Conservation (phyloP, 2,888 invertebrate genomes). For the Drosophila longiperda region DNA sequence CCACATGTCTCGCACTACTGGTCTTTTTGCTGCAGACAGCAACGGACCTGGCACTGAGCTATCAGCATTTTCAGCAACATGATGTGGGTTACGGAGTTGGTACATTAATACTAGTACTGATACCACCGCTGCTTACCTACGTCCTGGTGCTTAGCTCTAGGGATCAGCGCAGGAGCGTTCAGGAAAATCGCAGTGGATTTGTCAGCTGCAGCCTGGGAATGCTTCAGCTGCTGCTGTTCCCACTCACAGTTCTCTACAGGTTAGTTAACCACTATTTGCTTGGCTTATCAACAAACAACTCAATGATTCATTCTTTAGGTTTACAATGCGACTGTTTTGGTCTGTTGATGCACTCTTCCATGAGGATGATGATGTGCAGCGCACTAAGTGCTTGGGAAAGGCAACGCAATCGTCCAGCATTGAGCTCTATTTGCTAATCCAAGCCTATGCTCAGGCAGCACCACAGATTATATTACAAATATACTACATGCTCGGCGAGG, state of each 20-base stretch:
- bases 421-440: slow-evolving; percentile 91
- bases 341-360: slow-evolving; percentile 89
- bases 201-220: slow-evolving; percentile 67
- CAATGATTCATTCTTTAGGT: slow-evolving; percentile 85
- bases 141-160: slow-evolving; percentile 87
- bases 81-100: slow-evolving; percentile 86
- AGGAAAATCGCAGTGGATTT: slow-evolving; percentile 81
- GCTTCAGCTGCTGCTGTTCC: slow-evolving; percentile 77
- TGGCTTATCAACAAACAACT: neutral
- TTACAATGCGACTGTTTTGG: slow-evolving; percentile 90
- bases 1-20: slow-evolving; percentile 87
- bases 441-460: slow-evolving; percentile 91
- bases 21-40: slow-evolving; percentile 89
- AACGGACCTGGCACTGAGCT: slow-evolving; percentile 88
- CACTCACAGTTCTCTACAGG: slow-evolving; percentile 87
- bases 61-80: slow-evolving; percentile 87
- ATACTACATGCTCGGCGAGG: slow-evolving; percentile 88
- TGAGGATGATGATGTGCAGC: slow-evolving; percentile 86
- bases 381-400: slow-evolving; percentile 87
- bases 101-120: slow-evolving; percentile 85
- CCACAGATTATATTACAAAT: slow-evolving; percentile 89
- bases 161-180: slow-evolving; percentile 86
- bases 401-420: slow-evolving; percentile 89
- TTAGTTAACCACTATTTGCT: slow-evolving; percentile 34
- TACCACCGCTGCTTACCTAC: slow-evolving; percentile 87